phyloP scores from a whole-genome alignment of 2,797 vertebrate species.

The Lates japonicus region DNA sequence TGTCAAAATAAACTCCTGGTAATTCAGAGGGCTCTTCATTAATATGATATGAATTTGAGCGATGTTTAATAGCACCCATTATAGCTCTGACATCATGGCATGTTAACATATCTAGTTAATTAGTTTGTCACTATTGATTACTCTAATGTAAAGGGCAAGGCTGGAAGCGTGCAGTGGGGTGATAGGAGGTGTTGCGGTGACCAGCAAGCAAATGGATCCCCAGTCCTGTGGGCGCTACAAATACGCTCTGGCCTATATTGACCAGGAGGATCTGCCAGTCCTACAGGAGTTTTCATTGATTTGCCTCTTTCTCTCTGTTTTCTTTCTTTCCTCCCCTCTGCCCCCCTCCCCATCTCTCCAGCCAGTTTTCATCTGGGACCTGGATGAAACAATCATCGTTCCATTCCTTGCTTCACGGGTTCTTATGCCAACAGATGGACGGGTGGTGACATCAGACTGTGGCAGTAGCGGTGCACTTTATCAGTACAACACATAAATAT shows the following conservation, averaged over 20 bases:
- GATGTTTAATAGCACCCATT: constrained; percentile 73
- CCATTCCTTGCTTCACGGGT: constrained; percentile 99
- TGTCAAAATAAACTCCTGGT: constrained; percentile 69
- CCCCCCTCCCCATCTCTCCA: constrained; percentile 79
- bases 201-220: constrained; percentile 83
- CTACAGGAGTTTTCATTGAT: constrained; percentile 90
- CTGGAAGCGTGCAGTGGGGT: constrained; percentile 63
- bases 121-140: constrained; percentile 88
- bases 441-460: constrained; percentile 90
- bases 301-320: constrained; percentile 81
- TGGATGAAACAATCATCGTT: constrained; percentile 99
- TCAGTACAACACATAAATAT: constrained; percentile 70
- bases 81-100: constrained; percentile 80
- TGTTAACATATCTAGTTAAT: constrained; percentile 90
- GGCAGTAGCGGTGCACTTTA: constrained; percentile 63
- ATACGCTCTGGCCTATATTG: constrained; percentile 86
- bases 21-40: constrained; percentile 75
- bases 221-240: constrained; percentile 80
- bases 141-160: constrained; percentile 83
- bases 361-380: constrained; percentile 99
- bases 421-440: constrained; percentile 99
- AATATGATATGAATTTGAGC: constrained; percentile 74
- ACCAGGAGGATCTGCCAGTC: constrained; percentile 86
- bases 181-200: constrained; percentile 78
- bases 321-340: constrained; percentile 48